Evolutionary conservation across 2,113 vertebrate genomes (phyloP).

Genomic region (Vidua chalybeata): DNA sequence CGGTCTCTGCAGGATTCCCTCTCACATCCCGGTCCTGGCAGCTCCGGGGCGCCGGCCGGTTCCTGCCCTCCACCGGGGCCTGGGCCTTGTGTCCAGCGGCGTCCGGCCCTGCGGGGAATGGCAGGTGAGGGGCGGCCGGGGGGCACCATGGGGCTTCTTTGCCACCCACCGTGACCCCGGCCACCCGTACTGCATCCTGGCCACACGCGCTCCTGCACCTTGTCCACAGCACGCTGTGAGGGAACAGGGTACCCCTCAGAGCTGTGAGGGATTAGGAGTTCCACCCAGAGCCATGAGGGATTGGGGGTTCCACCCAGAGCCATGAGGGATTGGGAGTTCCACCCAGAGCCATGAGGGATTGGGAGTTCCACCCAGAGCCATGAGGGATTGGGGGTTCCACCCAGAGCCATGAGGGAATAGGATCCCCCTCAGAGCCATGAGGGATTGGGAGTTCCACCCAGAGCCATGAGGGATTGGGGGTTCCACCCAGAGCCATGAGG

Average conservation of each 20-base stretch:
- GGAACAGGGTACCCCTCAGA: neutral
- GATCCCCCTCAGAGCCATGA: neutral
- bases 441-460: fast-evolving
- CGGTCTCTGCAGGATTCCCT: neutral
- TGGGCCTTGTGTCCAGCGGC: fast-evolving
- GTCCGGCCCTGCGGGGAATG: neutral
- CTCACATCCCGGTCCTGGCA: neutral
- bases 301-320: fast-evolving
- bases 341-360: fast-evolving
- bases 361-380: fast-evolving
- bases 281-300: neutral
- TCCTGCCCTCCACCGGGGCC: fast-evolving
- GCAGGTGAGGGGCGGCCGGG: fast-evolving
- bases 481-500: neutral
- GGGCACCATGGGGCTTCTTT: fast-evolving
- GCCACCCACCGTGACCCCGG: fast-evolving
- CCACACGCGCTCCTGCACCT: fast-evolving
- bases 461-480: too few relatives aligned
- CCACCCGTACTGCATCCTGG: neutral
- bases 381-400: too few relatives aligned
- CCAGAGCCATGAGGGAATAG: fast-evolving
- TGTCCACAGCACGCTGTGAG: too few relatives aligned
- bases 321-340: fast-evolving
- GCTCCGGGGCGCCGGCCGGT: neutral
- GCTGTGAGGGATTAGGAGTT: fast-evolving